These are phyloP conservation scores for Ernsta delagoae DNA, from an alignment of 2,888 invertebrate genomes.

Conservation along the genomic window DNA sequence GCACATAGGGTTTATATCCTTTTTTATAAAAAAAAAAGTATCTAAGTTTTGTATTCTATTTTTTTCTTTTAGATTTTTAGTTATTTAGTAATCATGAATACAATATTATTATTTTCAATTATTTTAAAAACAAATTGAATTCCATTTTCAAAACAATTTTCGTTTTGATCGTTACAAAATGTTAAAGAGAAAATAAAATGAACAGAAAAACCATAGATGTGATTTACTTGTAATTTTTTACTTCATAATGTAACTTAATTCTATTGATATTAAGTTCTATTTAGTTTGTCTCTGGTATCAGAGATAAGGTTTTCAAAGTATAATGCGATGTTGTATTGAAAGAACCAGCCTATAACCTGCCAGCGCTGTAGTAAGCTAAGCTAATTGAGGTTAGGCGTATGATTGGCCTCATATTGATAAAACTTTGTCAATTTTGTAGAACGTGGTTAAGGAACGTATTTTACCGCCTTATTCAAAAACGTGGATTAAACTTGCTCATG, in stretches of 20 bases:
- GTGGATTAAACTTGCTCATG: too few species aligned
- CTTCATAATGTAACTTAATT: not conserved
- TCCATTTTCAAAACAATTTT: not conserved
- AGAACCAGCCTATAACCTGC: too few species aligned
- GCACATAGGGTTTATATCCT: too few species aligned
- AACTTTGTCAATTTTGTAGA: too few species aligned
- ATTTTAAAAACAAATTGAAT: not conserved
- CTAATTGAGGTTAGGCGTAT: too few species aligned
- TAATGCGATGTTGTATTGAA: too few species aligned
- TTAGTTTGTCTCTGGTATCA: not conserved
- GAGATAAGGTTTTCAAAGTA: not conserved
- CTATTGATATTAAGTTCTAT: not conserved
- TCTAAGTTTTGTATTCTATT: too few species aligned
- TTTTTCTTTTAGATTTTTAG: too few species aligned
- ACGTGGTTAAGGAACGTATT: too few species aligned
- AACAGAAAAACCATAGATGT: not conserved
- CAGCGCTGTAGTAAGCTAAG: not conserved
- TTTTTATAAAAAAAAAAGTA: too few species aligned
- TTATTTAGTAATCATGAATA: not conserved
- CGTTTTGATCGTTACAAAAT: not conserved
- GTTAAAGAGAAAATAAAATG: not conserved
- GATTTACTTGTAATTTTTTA: not conserved
- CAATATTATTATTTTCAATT: not conserved
- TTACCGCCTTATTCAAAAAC: too few species aligned
- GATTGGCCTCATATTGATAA: too few species aligned